These are phyloP conservation scores for Chionoecetes opilio DNA, from an alignment of 1,140 invertebrate genomes.

Conservation along the genomic window DNA sequence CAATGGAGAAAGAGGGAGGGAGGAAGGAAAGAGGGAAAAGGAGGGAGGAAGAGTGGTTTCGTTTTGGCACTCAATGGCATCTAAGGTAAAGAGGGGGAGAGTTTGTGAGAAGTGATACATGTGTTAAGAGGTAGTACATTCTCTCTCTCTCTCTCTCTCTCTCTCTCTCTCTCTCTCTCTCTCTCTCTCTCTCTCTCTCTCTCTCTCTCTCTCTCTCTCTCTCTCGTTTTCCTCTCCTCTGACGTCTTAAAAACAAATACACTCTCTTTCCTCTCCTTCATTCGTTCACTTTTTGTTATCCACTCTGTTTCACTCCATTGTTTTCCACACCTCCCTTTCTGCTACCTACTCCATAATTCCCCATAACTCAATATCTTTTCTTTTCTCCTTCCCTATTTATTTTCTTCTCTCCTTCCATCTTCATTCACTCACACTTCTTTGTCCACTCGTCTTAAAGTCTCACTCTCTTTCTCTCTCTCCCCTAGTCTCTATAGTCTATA, in stretches of 20 bases:
- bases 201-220: no score
- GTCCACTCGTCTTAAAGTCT: no score
- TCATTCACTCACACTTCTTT: no score
- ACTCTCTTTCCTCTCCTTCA: no score
- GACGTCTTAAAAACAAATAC: no score
- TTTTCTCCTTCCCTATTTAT: no score
- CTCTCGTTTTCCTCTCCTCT: no score
- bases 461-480: background rate
- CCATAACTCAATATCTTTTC: background rate
- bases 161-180: background rate
- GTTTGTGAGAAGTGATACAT: background rate
- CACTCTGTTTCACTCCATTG: background rate
- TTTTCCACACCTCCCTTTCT: background rate
- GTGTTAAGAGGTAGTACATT: background rate
- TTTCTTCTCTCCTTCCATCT: no score
- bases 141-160: conserved; percentile 27
- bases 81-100: background rate
- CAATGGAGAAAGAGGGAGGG: background rate
- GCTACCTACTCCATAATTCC: background rate
- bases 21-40: background rate
- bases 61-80: background rate
- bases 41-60: background rate
- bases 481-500: background rate
- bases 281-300: background rate
- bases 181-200: no score